Evolutionary conservation across 1,140 invertebrate species (phyloP).

Genomic region (Pseudomyrmex sp.): DNA sequence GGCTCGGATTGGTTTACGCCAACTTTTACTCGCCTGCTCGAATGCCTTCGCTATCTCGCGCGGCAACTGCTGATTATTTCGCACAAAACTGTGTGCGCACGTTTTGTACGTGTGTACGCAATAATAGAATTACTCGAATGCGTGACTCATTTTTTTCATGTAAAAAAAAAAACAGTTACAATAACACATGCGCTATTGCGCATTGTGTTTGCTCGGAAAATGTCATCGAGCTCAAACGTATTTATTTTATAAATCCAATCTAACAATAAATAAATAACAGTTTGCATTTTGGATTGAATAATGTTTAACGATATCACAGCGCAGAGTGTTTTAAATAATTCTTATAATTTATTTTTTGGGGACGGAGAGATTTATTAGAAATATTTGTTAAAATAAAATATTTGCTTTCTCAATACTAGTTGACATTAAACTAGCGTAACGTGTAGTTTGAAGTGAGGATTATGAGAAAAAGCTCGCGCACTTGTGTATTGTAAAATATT

Average conservation of each 20-base stretch:
- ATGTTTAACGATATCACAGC: neutral
- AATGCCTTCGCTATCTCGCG: conserved; percentile 20
- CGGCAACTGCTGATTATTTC: neutral
- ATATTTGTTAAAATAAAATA: neutral
- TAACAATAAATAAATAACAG: neutral
- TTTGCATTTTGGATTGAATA: neutral
- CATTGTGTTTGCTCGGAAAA: conserved; percentile 19
- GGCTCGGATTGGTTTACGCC: conserved; percentile 66
- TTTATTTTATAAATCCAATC: neutral
- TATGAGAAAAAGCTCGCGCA: too few relatives aligned
- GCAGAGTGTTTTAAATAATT: neutral
- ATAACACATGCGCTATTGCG: conserved; percentile 7
- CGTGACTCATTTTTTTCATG: too few relatives aligned
- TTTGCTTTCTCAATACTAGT: too few relatives aligned
- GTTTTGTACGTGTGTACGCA: too few relatives aligned
- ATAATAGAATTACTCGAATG: too few relatives aligned
- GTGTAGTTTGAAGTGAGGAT: too few relatives aligned
- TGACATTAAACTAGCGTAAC: too few relatives aligned
- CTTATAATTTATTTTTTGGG: neutral
- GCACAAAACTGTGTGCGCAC: neutral
- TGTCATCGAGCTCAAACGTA: conserved; percentile 33
- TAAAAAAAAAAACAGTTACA: conserved; percentile 25
- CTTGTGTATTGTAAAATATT: too few relatives aligned
- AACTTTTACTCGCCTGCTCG: conserved; percentile 47
- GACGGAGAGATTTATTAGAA: neutral